Evolutionary conservation across 2,113 vertebrate genomes (phyloP).

Genomic region (Ancistrus triradiatus): DNA sequence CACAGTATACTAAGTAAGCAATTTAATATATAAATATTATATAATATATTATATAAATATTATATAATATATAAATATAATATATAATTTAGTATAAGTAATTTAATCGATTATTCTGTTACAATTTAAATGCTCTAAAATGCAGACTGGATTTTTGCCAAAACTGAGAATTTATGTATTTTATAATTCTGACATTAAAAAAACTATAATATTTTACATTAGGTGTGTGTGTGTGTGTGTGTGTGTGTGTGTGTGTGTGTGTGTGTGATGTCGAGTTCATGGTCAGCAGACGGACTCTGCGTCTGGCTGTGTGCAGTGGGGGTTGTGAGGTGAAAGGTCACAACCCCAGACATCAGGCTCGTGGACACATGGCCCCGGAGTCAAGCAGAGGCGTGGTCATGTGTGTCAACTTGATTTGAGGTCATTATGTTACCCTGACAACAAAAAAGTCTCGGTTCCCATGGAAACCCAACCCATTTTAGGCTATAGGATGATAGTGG

Average conservation of each 20-base stretch:
- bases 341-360: constrained; percentile 33
- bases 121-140: too few relatives aligned
- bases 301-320: constrained; percentile 34
- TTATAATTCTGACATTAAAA: too few relatives aligned
- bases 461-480: constrained; percentile 9
- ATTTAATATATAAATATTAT: too few relatives aligned
- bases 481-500: constrained; percentile 9
- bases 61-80: too few relatives aligned
- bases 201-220: neutral
- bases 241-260: constrained; percentile 22
- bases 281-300: constrained; percentile 39
- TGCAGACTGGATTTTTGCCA: too few relatives aligned
- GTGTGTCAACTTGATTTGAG: constrained; percentile 30
- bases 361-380: constrained; percentile 8
- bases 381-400: constrained; percentile 9
- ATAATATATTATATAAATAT: too few relatives aligned
- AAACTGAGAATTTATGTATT: too few relatives aligned
- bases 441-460: constrained; percentile 27
- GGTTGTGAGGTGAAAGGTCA: constrained; percentile 45
- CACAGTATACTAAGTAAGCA: too few relatives aligned
- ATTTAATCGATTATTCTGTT: too few relatives aligned
- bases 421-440: constrained; percentile 33
- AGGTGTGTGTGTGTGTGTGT: neutral
- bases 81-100: too few relatives aligned
- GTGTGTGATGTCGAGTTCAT: constrained; percentile 29